Evolutionary conservation across 2,113 vertebrate genomes (phyloP).

Genomic region (Perccottus glenii): DNA sequence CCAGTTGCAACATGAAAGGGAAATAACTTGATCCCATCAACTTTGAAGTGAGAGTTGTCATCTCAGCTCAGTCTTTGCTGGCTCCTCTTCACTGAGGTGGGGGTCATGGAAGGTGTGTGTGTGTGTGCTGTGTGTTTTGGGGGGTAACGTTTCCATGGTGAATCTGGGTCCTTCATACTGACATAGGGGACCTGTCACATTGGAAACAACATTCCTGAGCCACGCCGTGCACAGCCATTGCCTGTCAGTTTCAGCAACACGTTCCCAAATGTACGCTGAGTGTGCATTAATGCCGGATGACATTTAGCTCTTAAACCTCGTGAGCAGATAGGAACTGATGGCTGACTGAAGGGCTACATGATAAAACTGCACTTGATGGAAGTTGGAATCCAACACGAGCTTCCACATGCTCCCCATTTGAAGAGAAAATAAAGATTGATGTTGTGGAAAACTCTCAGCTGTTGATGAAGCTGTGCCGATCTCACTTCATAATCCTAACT

Average conservation of each 20-base stretch:
- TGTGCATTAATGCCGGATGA: constrained; percentile 58
- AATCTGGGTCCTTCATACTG: constrained; percentile 23
- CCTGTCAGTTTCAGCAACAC: constrained; percentile 18
- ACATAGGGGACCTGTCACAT: constrained; percentile 45
- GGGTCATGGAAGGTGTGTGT: background rate
- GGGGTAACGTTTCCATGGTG: constrained; percentile 55
- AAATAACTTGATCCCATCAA: constrained; percentile 69
- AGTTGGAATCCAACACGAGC: background rate
- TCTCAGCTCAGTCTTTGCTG: constrained; percentile 59
- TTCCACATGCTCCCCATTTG: constrained; percentile 15
- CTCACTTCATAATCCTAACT: constrained; percentile 19
- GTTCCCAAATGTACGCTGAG: constrained; percentile 34
- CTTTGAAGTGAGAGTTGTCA: constrained; percentile 77
- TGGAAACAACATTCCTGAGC: constrained; percentile 29
- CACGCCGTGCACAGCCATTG: constrained; percentile 25
- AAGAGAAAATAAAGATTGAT: constrained; percentile 42
- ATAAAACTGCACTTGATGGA: constrained; percentile 2
- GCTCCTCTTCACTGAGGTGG: constrained; percentile 20
- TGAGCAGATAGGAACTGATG: constrained; percentile 37
- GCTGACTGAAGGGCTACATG: constrained; percentile 29
- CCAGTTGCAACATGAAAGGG: constrained; percentile 73
- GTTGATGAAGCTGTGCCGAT: constrained; percentile 8
- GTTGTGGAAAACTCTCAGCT: constrained; percentile 10
- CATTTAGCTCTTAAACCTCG: constrained; percentile 47
- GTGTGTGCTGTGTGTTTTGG: too few species aligned